Percentiles rank a stretch among this genome's conserved stretches.
Evolutionary conservation across 2,797 vertebrate genomes (phyloP).

Genomic region (Hybognathus amarus): DNA sequence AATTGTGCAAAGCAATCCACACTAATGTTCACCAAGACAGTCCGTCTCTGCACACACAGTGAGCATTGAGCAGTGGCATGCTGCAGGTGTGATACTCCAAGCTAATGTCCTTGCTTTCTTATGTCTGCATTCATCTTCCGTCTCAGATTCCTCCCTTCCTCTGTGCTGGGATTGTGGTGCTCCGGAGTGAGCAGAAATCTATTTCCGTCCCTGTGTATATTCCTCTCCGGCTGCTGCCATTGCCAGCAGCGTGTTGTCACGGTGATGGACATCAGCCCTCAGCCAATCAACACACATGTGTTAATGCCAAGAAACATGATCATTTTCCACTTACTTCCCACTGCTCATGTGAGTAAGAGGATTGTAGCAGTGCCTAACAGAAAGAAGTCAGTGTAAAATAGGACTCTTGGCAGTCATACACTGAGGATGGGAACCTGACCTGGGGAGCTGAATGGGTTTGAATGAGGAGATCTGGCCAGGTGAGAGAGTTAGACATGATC

Average conservation of each 20-base stretch:
- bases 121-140: conserved; percentile 74
- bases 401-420: conserved; percentile 46
- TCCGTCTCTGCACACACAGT: not conserved
- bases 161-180: conserved; percentile 60
- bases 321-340: conserved; percentile 59
- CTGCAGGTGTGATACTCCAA: conserved; percentile 64
- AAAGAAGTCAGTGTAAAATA: conserved; percentile 50
- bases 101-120: conserved; percentile 77
- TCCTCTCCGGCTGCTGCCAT: conserved; percentile 56
- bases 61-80: not conserved
- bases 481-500: conserved; percentile 31
- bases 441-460: conserved; percentile 41
- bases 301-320: conserved; percentile 68
- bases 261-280: conserved; percentile 63
- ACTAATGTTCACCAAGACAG: not conserved
- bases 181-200: conserved; percentile 67
- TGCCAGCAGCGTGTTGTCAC: conserved; percentile 59
- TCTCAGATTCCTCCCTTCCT: conserved; percentile 72
- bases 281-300: conserved; percentile 58
- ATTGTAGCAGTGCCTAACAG: conserved; percentile 50
- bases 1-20: not conserved
- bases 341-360: conserved; percentile 57
- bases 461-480: conserved; percentile 46
- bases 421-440: conserved; percentile 52
- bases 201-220: conserved; percentile 67